Conservation (phyloP, 2,797 vertebrate genomes). For the Eutrigla gurnardus region DNA sequence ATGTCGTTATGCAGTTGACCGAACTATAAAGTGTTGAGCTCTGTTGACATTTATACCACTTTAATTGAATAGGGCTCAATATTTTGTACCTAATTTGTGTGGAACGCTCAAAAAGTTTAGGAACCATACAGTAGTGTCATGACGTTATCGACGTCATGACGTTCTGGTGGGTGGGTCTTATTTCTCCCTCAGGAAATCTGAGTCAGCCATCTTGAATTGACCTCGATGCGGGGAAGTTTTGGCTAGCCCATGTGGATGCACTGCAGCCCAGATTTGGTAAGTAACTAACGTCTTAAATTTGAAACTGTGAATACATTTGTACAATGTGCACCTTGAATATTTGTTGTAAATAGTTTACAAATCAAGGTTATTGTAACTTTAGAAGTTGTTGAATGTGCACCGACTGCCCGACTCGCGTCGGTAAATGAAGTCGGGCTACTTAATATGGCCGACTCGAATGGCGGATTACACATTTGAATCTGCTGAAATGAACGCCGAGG, state of each 20-base stretch:
- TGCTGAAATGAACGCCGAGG: no score
- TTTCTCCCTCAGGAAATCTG: constrained; percentile 1
- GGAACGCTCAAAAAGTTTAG: constrained; percentile 9
- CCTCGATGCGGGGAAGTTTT: no score
- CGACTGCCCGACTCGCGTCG: no score
- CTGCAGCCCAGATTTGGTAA: no score
- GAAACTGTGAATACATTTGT: neutral
- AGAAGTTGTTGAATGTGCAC: constrained; percentile 3
- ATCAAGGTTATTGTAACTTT: constrained; percentile 7
- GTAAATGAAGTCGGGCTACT: no score
- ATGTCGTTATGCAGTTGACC: constrained; percentile 10
- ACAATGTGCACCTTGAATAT: neutral
- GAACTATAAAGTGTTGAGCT: constrained; percentile 1
- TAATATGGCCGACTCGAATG: no score
- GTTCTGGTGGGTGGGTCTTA: constrained; percentile 9
- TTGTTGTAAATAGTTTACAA: constrained; percentile 4
- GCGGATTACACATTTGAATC: no score
- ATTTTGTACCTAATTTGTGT: constrained; percentile 4
- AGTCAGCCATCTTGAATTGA: neutral
- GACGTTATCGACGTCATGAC: neutral
- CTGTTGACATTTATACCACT: constrained; percentile 8
- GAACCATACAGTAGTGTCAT: neutral
- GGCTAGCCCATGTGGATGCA: no score
- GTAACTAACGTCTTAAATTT: neutral
- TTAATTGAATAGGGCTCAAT: constrained; percentile 7